A percentile compares a stretch with the other conserved stretches of the same genome.
These are phyloP conservation scores for Petroica traversi DNA, from an alignment of 2,113 vertebrate genomes.

Conservation along the genomic window DNA sequence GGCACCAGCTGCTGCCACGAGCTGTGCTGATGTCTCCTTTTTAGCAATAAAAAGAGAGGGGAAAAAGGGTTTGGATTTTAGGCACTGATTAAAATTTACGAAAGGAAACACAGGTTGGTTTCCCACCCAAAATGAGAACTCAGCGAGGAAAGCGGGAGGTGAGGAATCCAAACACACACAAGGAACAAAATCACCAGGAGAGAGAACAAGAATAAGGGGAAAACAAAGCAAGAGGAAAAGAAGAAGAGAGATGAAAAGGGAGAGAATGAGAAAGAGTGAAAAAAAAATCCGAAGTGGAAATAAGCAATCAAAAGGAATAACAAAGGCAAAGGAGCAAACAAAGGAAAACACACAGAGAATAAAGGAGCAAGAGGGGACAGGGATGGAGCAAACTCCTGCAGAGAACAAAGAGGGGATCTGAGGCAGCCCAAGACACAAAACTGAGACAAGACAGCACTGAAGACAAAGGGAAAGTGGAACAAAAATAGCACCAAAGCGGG, in stretches of 20 bases:
- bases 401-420: neutral
- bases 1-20: neutral
- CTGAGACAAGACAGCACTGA: neutral
- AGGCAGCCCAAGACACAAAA: neutral
- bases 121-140: neutral
- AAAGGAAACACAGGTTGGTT: neutral
- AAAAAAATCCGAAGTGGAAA: neutral
- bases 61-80: neutral
- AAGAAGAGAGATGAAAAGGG: neutral
- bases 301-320: conserved; percentile 4
- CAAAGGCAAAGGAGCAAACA: neutral
- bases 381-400: neutral
- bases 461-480: neutral
- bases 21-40: neutral
- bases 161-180: neutral
- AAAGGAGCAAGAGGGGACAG: neutral
- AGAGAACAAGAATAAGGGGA: neutral
- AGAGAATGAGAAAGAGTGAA: neutral
- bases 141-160: rapidly evolving
- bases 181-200: neutral
- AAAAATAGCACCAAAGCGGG: neutral
- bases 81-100: neutral
- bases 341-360: neutral
- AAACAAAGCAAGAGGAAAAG: neutral
- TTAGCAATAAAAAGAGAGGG: neutral